phyloP scores from a whole-genome alignment of 1,140 invertebrate genomes.

The Micrasema minimum region DNA sequence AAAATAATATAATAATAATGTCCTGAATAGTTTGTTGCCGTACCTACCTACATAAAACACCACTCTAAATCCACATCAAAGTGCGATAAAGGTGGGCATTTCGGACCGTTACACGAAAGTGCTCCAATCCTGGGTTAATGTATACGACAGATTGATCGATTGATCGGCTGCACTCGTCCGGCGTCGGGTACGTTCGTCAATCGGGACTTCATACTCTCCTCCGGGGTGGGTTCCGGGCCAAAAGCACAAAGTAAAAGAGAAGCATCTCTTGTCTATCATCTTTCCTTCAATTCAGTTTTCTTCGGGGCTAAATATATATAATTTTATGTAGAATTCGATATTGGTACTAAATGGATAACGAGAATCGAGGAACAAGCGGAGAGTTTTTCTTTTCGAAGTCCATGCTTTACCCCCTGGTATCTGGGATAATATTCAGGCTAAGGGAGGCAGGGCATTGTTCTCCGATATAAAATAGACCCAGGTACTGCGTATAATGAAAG shows the following conservation, averaged over 20 bases:
- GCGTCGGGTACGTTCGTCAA: conserved; percentile 18
- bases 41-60: too few relatives aligned
- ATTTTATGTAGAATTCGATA: too few relatives aligned
- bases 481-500: conserved; percentile 31
- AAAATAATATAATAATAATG: too few relatives aligned
- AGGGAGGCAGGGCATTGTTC: conserved; percentile 27
- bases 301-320: too few relatives aligned
- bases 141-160: conserved; percentile 39
- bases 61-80: too few relatives aligned
- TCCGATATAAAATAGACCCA: conserved; percentile 43
- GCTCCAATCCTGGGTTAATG: not conserved
- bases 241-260: too few relatives aligned
- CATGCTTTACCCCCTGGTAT: not conserved
- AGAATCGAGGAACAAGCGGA: too few relatives aligned
- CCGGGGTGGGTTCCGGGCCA: not conserved
- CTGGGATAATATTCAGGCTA: not conserved
- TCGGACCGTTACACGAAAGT: conserved; percentile 19
- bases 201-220: conserved; percentile 1
- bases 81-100: conserved; percentile 12
- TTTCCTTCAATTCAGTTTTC: too few relatives aligned
- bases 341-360: too few relatives aligned
- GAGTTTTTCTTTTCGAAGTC: too few relatives aligned
- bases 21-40: too few relatives aligned
- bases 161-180: conserved; percentile 36
- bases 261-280: too few relatives aligned